Base-by-base conservation (phyloP, 2,888 invertebrate species). In the Oscheius onirici region DNA sequence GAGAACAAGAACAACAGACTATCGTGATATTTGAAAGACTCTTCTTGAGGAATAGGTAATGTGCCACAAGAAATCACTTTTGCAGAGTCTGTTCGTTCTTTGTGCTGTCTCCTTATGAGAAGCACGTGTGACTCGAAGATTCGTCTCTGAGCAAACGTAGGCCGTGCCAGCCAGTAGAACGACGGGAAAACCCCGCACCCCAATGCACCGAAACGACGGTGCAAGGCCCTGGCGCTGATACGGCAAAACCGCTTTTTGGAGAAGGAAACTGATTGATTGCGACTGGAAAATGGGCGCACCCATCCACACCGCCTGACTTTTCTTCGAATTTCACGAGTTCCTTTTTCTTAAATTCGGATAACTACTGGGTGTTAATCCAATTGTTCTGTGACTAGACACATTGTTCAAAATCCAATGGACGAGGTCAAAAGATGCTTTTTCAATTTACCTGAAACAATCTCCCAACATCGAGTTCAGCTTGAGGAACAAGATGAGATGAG, bases 121-220 rank as follows among this genome's bases (percentile, higher is more conserved):
- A 28, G 55, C 55, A 55, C 55, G 55, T 55, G 55, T 55, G 11
- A 20, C 41, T 58, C 20, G 3, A 8, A 15, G 20, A 46, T 13
- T 15, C n/a, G 20, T 46, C 40, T 17, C 17, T 58, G 58, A 58
- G 58, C 58, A 58, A 58, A 58, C 58, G 58, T 5, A 46, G 46
- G 20, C 46, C 46, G 46, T 46, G 46, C 46, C 46, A 58, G 24
- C 55, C 55, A 28, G 55, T 13, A 28, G 28, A 26, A 28, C 15
- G 41, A 41, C 8, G 43, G 58, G 58, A 41, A 28, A 58, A 11
- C 40, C 58, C 58, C 58, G 58, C 57, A 57, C 57, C 13, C 57
- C 28, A 57, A 57, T 20, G 58, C 58, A 58, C 41, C 58, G 58
- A 58, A 17, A 34, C 34, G 34, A 15, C 13, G 28, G 34, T 34